phyloP scores from a whole-genome alignment of 53 echinoderm and acorn worm genomes.

The Astropecten irregularis region DNA sequence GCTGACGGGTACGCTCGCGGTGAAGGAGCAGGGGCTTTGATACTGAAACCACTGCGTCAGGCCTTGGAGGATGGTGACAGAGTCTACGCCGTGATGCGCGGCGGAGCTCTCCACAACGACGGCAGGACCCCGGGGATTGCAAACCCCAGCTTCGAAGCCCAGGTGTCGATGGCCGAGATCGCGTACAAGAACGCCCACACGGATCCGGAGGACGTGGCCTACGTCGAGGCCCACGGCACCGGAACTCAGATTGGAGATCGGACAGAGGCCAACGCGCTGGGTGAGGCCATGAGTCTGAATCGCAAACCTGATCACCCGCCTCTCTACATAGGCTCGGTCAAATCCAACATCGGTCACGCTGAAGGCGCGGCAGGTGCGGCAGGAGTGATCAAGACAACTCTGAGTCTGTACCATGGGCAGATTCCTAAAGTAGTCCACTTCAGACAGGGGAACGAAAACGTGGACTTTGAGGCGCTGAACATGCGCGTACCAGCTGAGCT shows the following conservation, averaged over 20 bases:
- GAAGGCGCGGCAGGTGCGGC: constrained; percentile 94
- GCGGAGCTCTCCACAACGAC: constrained; percentile 86
- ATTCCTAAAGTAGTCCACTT: constrained; percentile 97
- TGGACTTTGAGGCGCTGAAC: constrained; percentile 84
- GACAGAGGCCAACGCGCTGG: constrained; percentile 96
- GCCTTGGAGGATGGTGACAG: constrained; percentile 94
- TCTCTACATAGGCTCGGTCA: constrained; percentile 90
- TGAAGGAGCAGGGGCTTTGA: constrained; percentile 92
- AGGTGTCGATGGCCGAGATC: constrained; percentile 69
- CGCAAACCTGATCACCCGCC: constrained; percentile 80
- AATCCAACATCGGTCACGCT: constrained; percentile 94
- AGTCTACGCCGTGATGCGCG: constrained; percentile 88
- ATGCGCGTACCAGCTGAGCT: constrained; percentile 84
- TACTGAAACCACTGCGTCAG: constrained; percentile 84
- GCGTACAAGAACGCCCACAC: constrained; percentile 76
- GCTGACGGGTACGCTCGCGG: constrained; percentile 96
- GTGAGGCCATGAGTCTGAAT: constrained; percentile 79
- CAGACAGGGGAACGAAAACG: constrained; percentile 83
- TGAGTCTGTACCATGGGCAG: constrained; percentile 80
- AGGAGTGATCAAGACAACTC: constrained; percentile 88
- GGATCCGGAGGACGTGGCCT: constrained; percentile 76
- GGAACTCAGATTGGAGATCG: constrained; percentile 93
- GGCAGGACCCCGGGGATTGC: constrained; percentile 96
- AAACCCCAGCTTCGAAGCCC: constrained; percentile 92
- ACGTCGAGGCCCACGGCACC: constrained; percentile 94